Evolutionary conservation across 1,140 invertebrate species (phyloP), one percentile per base, ranked within the genome.

Genomic region (Drosophila rufa): DNA sequence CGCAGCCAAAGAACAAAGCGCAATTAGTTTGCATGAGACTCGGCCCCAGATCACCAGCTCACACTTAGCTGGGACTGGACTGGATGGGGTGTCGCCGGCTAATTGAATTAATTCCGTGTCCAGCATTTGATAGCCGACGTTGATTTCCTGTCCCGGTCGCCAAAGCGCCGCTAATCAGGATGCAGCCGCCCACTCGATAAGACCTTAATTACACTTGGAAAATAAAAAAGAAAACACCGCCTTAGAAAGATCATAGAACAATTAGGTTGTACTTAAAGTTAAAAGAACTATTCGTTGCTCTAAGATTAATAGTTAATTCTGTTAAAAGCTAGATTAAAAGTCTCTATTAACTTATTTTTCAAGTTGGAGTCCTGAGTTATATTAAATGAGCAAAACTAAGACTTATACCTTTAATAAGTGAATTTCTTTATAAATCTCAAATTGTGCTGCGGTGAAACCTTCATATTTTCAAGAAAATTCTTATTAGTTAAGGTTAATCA

Each of bases 1-100:
- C 50, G 62, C 82, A 79, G 82, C 79, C 9, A 84, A 84, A 89
- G 80, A 83, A 87, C 84, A 74, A 78, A 87, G 84, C 85, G 65
- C 85, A 90, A 90, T 90, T 90, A 90, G 86, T 90, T 90, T 90
- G 85, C 85, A 90, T 90, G 85, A 90, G 83, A 82, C 85, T 80
- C 84, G 85, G 77, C 86, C n/a, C 30, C 30, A 53, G 50, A 53
- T 36, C 50, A 8, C 45, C 38, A 51, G 30, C 30, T 36, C 42
- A 27, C 25, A 65, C 59, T 53, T 4, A 17, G 30, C 7, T 60
- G 80, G 68, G 58, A 25, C 27, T 30, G 27, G 27, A 30, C 51
- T 55, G 51, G 55, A 46, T 81, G 82, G 78, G 82, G 82, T 84
- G 82, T 65, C 55, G 62, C 19, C 42, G 38, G 81, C 68, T 90